These are phyloP conservation scores for Syndactyla subalaris DNA, from an alignment of 2,797 vertebrate species.

Conservation along the genomic window DNA sequence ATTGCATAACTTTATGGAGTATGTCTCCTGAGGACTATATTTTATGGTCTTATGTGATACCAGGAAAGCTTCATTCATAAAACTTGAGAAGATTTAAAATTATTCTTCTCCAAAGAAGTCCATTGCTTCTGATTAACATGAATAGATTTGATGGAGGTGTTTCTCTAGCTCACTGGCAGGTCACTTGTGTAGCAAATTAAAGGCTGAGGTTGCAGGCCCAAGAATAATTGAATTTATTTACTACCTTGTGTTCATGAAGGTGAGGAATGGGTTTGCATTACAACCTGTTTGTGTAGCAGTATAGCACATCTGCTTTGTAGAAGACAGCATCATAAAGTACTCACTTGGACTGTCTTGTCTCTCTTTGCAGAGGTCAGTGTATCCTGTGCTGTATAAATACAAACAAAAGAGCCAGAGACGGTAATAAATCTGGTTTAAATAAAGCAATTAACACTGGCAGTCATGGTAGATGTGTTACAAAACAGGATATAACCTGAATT, in stretches of 20 bases:
- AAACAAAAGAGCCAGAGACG: neutral
- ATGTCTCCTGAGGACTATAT: neutral
- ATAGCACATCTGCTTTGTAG: neutral
- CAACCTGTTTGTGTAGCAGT: constrained; percentile 26
- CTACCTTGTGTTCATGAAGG: constrained; percentile 26
- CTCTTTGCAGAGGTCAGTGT: constrained; percentile 14
- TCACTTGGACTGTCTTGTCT: neutral
- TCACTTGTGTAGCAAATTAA: constrained; percentile 44
- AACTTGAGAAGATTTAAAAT: neutral
- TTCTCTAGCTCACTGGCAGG: neutral
- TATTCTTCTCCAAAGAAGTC: neutral
- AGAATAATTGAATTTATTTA: constrained; percentile 51
- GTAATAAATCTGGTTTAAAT: neutral
- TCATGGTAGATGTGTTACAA: neutral
- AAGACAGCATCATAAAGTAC: neutral
- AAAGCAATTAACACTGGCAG: neutral
- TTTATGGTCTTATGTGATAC: neutral
- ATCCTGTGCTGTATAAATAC: neutral
- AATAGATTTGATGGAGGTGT: constrained; percentile 32
- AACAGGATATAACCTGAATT: neutral
- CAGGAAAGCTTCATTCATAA: neutral
- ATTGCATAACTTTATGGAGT: neutral
- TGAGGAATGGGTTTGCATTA: constrained; percentile 47
- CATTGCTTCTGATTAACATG: constrained; percentile 13
- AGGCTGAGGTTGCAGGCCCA: neutral